Evolutionary conservation across 2,888 invertebrate genomes (phyloP).

Genomic region (Pseudeuparius sepicola): DNA sequence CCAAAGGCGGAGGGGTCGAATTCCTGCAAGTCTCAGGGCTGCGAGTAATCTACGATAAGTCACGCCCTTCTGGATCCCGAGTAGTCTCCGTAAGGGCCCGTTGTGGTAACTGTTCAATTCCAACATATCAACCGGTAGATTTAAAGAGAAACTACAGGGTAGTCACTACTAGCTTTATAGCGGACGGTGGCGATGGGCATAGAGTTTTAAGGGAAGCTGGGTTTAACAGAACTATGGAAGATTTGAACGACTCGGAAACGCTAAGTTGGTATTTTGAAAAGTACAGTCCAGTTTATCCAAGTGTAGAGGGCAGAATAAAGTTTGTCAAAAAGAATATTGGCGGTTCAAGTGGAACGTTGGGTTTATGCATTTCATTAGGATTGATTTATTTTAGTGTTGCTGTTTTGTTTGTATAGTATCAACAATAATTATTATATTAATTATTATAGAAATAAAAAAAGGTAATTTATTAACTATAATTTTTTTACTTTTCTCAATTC

Average conservation of each 20-base stretch:
- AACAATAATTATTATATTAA: no score
- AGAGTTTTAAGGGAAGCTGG: constrained; percentile 36
- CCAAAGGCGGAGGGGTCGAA: constrained; percentile 46
- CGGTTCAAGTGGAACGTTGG: no score
- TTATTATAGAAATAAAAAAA: no score
- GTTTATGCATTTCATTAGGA: no score
- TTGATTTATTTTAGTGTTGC: no score
- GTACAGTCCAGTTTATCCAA: constrained; percentile 52
- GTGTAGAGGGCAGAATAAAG: constrained; percentile 51
- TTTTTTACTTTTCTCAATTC: no score
- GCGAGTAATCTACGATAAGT: constrained; percentile 59
- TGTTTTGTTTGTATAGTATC: no score
- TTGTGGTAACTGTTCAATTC: constrained; percentile 59
- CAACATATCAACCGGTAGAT: constrained; percentile 47
- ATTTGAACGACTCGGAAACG: constrained; percentile 44
- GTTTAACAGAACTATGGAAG: constrained; percentile 35
- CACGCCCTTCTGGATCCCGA: constrained; percentile 48
- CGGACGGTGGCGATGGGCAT: constrained; percentile 67
- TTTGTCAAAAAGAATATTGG: constrained; percentile 16
- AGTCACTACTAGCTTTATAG: constrained; percentile 53
- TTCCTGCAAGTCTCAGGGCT: constrained; percentile 75
- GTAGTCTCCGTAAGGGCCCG: constrained; percentile 53
- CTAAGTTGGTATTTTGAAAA: constrained; percentile 47
- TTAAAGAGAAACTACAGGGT: constrained; percentile 49
- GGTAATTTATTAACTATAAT: no score